These are phyloP conservation scores for Drosophila austrosaltans DNA, from an alignment of 2,888 invertebrate genomes.

Conservation along the genomic window DNA sequence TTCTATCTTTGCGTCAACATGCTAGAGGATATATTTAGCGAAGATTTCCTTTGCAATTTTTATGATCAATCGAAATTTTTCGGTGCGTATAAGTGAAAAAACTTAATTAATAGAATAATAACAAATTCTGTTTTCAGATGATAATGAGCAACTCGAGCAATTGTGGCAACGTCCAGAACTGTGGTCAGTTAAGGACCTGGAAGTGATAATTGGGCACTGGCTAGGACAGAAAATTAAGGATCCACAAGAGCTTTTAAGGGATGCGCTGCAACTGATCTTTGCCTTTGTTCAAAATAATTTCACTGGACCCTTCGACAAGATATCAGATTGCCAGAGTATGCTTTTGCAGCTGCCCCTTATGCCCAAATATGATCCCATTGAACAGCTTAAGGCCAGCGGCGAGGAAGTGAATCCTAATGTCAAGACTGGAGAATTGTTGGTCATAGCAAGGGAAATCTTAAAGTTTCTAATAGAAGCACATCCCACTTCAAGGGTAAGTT, in stretches of 20 bases:
- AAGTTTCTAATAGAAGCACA: slow-evolving; percentile 74
- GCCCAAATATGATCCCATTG: slow-evolving; percentile 47
- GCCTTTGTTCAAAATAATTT: slow-evolving; percentile 92
- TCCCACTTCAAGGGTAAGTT: slow-evolving; percentile 73
- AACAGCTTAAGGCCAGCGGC: slow-evolving; percentile 83
- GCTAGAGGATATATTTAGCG: slow-evolving; percentile 55
- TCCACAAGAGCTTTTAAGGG: slow-evolving; percentile 64
- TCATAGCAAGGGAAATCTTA: slow-evolving; percentile 83
- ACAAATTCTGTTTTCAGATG: neutral
- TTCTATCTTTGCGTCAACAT: slow-evolving; percentile 9
- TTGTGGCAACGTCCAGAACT: slow-evolving; percentile 67
- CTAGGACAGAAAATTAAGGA: slow-evolving; percentile 3
- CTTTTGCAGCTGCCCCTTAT: slow-evolving; percentile 34
- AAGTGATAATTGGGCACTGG: slow-evolving; percentile 62
- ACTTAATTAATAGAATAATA: neutral
- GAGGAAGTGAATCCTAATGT: slow-evolving; percentile 89
- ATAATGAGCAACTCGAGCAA: slow-evolving; percentile 54
- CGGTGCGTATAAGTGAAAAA: slow-evolving; percentile 43
- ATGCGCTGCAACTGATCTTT: slow-evolving; percentile 87
- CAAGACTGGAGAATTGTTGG: slow-evolving; percentile 84
- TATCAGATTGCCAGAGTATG: slow-evolving; percentile 49
- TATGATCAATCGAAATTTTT: slow-evolving; percentile 56
- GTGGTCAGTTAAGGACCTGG: slow-evolving; percentile 65
- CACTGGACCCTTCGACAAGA: slow-evolving; percentile 87
- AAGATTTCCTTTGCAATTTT: slow-evolving; percentile 79